phyloP scores from a whole-genome alignment of 1,140 invertebrate genomes.

The Cotesia chilonis region DNA sequence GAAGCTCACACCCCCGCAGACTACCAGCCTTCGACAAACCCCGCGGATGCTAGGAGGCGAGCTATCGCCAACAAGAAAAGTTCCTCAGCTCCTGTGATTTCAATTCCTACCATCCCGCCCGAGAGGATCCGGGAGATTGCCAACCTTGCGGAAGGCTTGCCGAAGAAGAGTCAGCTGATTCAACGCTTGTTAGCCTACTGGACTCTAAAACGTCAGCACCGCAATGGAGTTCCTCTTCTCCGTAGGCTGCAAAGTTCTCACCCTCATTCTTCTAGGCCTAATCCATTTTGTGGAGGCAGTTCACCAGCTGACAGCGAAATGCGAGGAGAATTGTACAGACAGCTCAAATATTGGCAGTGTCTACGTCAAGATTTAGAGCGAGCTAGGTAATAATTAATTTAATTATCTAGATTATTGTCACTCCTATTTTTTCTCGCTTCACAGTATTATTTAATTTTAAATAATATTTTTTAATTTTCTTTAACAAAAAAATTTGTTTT shows the following conservation, averaged over 20 bases:
- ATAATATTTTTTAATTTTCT: too few relatives aligned
- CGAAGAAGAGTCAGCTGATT: conserved; percentile 86
- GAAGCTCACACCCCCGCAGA: conserved; percentile 91
- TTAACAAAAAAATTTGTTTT: too few relatives aligned
- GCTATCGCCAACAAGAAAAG: conserved; percentile 83
- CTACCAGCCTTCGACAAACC: conserved; percentile 65
- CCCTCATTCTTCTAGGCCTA: conserved; percentile 65
- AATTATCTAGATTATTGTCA: too few relatives aligned
- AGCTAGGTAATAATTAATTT: conserved; percentile 63
- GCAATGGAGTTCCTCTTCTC: conserved; percentile 95
- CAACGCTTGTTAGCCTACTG: conserved; percentile 90
- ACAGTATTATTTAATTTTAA: too few relatives aligned
- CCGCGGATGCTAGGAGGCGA: conserved; percentile 66
- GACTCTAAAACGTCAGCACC: conserved; percentile 93
- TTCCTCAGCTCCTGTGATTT: conserved; percentile 87
- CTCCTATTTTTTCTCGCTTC: too few relatives aligned
- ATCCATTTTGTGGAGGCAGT: conserved; percentile 52
- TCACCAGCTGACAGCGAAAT: conserved; percentile 65
- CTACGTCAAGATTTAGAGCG: conserved; percentile 94
- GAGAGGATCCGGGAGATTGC: conserved; percentile 89
- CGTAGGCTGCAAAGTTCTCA: conserved; percentile 82
- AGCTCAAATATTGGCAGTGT: conserved; percentile 94
- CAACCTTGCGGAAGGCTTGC: conserved; percentile 66
- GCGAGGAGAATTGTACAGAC: conserved; percentile 78
- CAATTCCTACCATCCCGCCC: conserved; percentile 92